Evolutionary conservation across 2,113 vertebrate species (phyloP).

Genomic region (Syngnathus typhle): DNA sequence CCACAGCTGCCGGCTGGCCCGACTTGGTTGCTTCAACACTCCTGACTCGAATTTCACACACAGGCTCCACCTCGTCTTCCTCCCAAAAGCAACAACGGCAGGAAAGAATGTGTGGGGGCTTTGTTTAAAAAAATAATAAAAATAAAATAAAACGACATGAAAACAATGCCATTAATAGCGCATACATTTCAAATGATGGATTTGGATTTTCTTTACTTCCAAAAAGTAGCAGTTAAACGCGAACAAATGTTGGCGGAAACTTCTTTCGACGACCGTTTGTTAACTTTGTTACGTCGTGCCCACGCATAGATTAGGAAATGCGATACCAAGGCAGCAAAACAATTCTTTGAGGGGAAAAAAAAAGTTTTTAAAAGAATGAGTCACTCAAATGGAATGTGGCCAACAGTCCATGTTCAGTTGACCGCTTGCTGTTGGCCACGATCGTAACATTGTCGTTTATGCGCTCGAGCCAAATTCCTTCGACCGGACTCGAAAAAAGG

Average conservation of each 20-base stretch:
- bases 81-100: slow-evolving; percentile 52
- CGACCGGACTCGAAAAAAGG: neutral
- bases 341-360: slow-evolving; percentile 10
- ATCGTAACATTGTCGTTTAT: slow-evolving; percentile 2
- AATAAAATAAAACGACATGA: slow-evolving; percentile 7
- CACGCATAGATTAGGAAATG: neutral
- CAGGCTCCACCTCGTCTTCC: slow-evolving; percentile 74
- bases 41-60: slow-evolving; percentile 68
- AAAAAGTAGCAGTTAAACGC: neutral
- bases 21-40: slow-evolving; percentile 51
- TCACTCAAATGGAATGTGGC: slow-evolving; percentile 46
- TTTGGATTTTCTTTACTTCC: neutral
- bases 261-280: neutral
- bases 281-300: neutral
- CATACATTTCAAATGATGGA: neutral
- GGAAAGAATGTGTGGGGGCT: slow-evolving; percentile 66
- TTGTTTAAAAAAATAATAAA: slow-evolving; percentile 56
- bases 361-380: slow-evolving; percentile 26
- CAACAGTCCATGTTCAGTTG: slow-evolving; percentile 1
- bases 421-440: neutral
- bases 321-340: neutral
- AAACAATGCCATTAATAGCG: neutral
- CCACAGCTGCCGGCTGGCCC: slow-evolving; percentile 49
- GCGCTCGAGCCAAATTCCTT: neutral
- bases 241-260: neutral